Percentiles rank a stretch among this genome's conserved stretches.
phyloP scores from a whole-genome alignment of 2,888 invertebrate species.

The Dicranocentrus wangi region DNA sequence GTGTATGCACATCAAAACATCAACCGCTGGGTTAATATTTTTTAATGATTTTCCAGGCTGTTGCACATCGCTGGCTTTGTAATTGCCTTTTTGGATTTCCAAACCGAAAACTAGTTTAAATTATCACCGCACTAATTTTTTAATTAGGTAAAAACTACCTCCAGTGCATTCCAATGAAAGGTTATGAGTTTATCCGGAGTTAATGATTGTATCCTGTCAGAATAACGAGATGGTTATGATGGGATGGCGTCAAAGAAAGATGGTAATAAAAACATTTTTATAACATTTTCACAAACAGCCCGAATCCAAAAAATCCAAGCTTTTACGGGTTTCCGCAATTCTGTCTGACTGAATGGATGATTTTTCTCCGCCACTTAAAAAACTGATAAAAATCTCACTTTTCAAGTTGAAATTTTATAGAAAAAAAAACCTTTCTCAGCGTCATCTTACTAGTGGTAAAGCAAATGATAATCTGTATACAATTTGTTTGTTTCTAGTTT shows the following conservation, averaged over 20 bases:
- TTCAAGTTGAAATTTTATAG: not conserved
- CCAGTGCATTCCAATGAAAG: constrained; percentile 24
- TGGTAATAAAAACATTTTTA: constrained; percentile 3
- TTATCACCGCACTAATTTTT: constrained; percentile 47
- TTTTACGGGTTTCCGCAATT: no score
- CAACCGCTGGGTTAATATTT: constrained; percentile 18
- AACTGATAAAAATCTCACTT: not conserved
- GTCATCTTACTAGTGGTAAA: no score
- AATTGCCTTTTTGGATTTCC: not conserved
- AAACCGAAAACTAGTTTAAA: constrained; percentile 34
- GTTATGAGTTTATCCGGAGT: not conserved
- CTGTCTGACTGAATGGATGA: no score
- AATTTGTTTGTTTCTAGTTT: constrained; percentile 21
- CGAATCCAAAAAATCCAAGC: no score
- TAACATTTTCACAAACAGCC: no score
- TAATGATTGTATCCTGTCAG: constrained; percentile 7
- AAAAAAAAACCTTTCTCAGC: no score
- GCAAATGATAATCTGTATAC: no score
- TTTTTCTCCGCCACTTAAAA: no score
- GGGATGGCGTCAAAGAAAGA: not conserved
- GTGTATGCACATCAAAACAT: not conserved
- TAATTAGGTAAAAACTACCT: constrained; percentile 36
- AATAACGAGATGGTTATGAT: constrained; percentile 37
- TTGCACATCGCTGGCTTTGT: constrained; percentile 31
- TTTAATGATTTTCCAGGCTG: constrained; percentile 52